Evolutionary conservation across 2,797 vertebrate species (phyloP), one percentile per base, ranked within the genome.

Genomic region (Babyrousa celebensis): DNA sequence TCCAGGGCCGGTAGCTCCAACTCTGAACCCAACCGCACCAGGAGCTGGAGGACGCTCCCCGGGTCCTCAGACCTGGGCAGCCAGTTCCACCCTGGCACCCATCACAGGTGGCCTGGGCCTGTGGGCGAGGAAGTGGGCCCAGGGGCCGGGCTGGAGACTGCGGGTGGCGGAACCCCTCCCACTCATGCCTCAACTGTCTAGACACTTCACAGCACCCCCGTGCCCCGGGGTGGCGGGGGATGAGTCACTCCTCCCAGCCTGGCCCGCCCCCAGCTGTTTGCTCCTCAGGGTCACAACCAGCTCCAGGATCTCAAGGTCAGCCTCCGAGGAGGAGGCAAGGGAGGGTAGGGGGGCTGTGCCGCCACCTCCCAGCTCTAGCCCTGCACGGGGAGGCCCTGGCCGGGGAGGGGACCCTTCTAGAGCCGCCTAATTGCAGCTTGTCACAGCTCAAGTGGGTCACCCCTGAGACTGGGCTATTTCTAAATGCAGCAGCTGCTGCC

Each of bases 191-290:
- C 43, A 48, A 11, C 78, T 60, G 65, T 84, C 84, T 60, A 77
- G 83, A 90, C 71, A 25, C 3, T 4, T 27, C 5, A 2, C 54
- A 3, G 15, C 36, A 12, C 80, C 25, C 60, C n/a, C 52, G 62
- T 21, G 60, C 36, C 20, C 25, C 3, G 52, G 74, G 7, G 18
- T 32, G 21, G 32, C 18, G 15, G 17, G 17, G 17, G 54, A 83
- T 96, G 96, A 96, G 92, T 96, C 96, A 96, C 56, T 72, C 23
- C 29, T n/a, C 63, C 36, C 27, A 48, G 78, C 63, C 32, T 29
- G 14, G 85, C 85, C 17, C 1, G 0, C 16, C 72, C 27, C 67
- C 5, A 27, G 70, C 80, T 36, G 78, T 17, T 71, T 18, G 58
- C 32, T 58, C 27, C 29, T 40, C 71, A 74, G 88, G 95, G 92